phyloP scores from a whole-genome alignment of 2,888 invertebrate species.

The Stenchaetothrips biformis region DNA sequence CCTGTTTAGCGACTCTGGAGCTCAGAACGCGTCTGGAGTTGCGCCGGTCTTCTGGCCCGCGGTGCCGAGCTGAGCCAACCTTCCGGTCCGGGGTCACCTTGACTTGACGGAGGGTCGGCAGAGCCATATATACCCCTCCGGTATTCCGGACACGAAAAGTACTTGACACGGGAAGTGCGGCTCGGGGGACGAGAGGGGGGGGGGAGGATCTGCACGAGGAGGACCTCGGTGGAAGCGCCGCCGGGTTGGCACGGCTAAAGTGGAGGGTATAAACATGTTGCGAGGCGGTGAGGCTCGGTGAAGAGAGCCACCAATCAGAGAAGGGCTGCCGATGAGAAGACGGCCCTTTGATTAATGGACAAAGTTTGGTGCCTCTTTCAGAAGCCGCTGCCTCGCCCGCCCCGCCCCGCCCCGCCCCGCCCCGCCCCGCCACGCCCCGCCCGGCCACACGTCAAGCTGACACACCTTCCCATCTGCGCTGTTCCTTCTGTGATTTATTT shows the following conservation, averaged over 20 bases:
- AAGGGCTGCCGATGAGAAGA: neutral
- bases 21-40: no score
- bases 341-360: neutral
- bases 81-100: no score
- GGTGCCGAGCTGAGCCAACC: neutral
- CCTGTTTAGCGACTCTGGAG: no score
- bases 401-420: neutral
- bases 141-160: conserved; percentile 9
- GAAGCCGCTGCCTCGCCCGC: neutral
- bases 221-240: neutral
- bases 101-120: neutral
- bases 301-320: neutral
- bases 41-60: no score
- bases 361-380: no score
- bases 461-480: no score
- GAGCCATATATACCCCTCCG: neutral
- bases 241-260: neutral
- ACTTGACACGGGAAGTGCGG: conserved; percentile 4
- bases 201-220: neutral
- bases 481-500: no score
- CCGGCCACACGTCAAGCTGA: neutral
- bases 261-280: neutral
- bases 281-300: neutral
- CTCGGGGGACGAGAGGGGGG: neutral
- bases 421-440: neutral